Base-by-base conservation (phyloP, 2,113 vertebrate genomes). In the Rissa tridactyla region DNA sequence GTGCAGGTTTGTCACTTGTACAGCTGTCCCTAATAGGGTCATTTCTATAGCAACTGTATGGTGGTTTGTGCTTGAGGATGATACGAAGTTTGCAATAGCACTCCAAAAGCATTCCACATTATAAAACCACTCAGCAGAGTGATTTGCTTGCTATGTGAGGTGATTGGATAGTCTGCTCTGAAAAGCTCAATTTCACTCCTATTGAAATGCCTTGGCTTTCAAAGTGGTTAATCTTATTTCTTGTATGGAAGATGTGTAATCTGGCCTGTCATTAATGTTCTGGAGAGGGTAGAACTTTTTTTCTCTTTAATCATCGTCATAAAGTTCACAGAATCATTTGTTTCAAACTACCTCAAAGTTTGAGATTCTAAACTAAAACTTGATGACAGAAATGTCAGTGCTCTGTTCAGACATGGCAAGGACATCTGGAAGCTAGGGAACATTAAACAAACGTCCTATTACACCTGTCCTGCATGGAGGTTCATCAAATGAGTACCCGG, bases 121-220 rank as follows among this genome's bases (percentile, higher is more conserved):
- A 89, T 75, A 89, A 95, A 93, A 89, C 70, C 66, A 72, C 44
- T 72, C 40, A 16, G 11, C 47, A 94, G 86, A 93, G 86, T 92
- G 84, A 97, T 96, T 96, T 95, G 7, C 69, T 76, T 90, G 26
- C 95, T 92, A 83, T 73, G 42, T 85, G 86, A 94, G 87, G 52
- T 66, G 94, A 96, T 90, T 95, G 90, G 92, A 88, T 34, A 95
- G 91, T 84, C 85, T 98, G n/a, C 58, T 92, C 76, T 83, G 89
- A 97, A 96, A 96, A 97, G 85, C 78, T 92, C 94, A 55, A 47
- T 97, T 97, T 95, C 84, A 61, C 81, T 97, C 97, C 94, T 93
- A 46, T 94, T 97, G 80, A 89, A 96, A 82, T 69, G 69, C 82
- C 58, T 86, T 80, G 82, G 79, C 95, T 98, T 97, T 92, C 85